These are phyloP conservation scores for Cyphomyrus plagiostoma DNA, from an alignment of 2,113 vertebrate species.

Conservation along the genomic window DNA sequence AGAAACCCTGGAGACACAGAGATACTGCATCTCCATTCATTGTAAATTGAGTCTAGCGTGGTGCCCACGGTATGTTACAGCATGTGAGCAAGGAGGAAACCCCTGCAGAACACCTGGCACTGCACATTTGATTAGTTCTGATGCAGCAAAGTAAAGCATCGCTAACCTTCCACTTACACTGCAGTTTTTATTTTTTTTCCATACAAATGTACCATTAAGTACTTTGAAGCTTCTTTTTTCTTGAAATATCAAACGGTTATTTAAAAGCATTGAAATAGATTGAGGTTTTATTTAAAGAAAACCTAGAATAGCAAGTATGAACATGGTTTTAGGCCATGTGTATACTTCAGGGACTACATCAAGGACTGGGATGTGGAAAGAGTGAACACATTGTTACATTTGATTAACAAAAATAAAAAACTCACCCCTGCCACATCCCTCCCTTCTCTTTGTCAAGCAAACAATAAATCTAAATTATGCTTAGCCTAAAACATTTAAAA, in stretches of 20 bases:
- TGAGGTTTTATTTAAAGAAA: conserved; percentile 62
- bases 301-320: conserved; percentile 50
- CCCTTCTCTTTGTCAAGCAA: conserved; percentile 50
- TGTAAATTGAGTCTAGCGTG: conserved; percentile 28
- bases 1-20: neutral
- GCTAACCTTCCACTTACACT: neutral
- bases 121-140: neutral
- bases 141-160: neutral
- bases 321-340: conserved; percentile 51
- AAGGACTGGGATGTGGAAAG: conserved; percentile 33
- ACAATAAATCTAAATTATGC: conserved; percentile 55
- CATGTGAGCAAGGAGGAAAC: conserved; percentile 14
- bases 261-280: conserved; percentile 62
- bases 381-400: conserved; percentile 15
- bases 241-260: neutral
- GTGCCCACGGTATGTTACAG: conserved; percentile 32
- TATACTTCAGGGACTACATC: conserved; percentile 56
- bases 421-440: conserved; percentile 51
- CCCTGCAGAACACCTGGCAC: conserved; percentile 32
- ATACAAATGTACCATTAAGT: neutral
- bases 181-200: neutral
- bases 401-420: conserved; percentile 17
- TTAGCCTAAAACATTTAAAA: conserved; percentile 58
- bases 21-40: neutral
- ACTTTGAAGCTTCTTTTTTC: neutral